Base-by-base conservation (phyloP, 2,113 vertebrate genomes). In the Donacobius atricapilla region DNA sequence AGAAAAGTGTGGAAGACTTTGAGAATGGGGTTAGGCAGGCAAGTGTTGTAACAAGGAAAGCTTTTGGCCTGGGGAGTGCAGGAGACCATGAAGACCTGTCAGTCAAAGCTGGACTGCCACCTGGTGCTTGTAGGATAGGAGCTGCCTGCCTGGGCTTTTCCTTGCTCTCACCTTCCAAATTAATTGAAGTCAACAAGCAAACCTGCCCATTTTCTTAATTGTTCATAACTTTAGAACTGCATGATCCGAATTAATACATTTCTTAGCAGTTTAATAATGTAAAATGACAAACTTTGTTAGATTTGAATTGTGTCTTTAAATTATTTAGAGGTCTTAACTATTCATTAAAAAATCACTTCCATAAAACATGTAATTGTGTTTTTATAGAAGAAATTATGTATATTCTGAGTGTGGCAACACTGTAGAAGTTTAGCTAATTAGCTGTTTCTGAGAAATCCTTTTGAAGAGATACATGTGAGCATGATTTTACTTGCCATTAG, bases 261-360 rank as follows among this genome's bases (percentile, higher is more conserved):
- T 79, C 57, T 79, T 72, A 57, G 48, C 44, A 69, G 53, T 35
- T 21, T 39, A 89, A 79, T 76, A 79, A 72, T 31, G 17, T 47
- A 69, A 82, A 94, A 79, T 92, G 48, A 83, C 58, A 70, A 83
- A 54, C 56, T 90, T 80, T 93, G n/a, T 88, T 72, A 61, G 70
- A 66, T 73, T 92, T 72, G 83, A 90, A 83, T 88, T 83, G 39
- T 90, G 24, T 72, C 25, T 92, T 85, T 94, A 60, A 93, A 94
- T 92, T 95, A 86, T 92, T 87, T 87, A 94, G 75, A 35, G 24
- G 23, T 73, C 45, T 80, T 92, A 90, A 85, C 45, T 86, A 25
- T 87, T 91, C 66, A 79, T 92, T 95, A 85, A 94, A 91, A 90
- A 93, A 83, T 77, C 42, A 53, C 45, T 75, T 91, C 40, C 58